phyloP scores from a whole-genome alignment of 2,113 vertebrate genomes.

The Eidolon helvum region DNA sequence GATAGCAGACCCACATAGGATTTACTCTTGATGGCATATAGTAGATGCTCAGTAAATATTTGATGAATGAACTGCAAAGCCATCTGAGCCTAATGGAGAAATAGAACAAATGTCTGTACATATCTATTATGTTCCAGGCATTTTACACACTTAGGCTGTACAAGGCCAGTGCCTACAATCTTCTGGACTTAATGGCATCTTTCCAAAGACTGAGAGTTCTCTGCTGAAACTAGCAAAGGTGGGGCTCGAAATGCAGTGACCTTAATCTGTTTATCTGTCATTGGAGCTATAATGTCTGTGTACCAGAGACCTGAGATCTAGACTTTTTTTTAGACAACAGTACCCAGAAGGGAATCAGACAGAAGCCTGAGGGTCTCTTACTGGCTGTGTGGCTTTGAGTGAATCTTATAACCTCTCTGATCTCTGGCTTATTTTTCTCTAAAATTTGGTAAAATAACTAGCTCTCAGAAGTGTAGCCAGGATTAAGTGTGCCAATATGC shows the following conservation, averaged over 20 bases:
- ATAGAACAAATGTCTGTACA: background rate
- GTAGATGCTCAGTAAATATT: background rate
- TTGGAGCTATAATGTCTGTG: background rate
- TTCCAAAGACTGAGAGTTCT: background rate
- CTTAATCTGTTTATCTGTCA: background rate
- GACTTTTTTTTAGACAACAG: background rate
- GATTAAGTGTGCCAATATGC: background rate
- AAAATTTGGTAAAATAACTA: background rate
- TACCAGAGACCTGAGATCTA: background rate
- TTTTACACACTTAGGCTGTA: background rate
- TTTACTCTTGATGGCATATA: background rate
- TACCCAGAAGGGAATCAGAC: background rate
- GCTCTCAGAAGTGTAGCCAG: background rate
- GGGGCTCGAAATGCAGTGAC: background rate
- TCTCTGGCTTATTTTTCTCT: background rate
- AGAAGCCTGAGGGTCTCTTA: background rate
- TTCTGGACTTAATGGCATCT: background rate
- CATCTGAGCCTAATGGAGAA: background rate
- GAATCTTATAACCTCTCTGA: background rate
- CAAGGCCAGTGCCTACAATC: background rate
- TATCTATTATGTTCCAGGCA: background rate
- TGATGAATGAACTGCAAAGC: background rate
- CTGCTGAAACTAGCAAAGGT: background rate
- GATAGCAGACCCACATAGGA: background rate
- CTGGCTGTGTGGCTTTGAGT: background rate